These are phyloP conservation scores for Ctenopoma kingsleyae DNA, from an alignment of 2,797 vertebrate genomes.

Conservation along the genomic window DNA sequence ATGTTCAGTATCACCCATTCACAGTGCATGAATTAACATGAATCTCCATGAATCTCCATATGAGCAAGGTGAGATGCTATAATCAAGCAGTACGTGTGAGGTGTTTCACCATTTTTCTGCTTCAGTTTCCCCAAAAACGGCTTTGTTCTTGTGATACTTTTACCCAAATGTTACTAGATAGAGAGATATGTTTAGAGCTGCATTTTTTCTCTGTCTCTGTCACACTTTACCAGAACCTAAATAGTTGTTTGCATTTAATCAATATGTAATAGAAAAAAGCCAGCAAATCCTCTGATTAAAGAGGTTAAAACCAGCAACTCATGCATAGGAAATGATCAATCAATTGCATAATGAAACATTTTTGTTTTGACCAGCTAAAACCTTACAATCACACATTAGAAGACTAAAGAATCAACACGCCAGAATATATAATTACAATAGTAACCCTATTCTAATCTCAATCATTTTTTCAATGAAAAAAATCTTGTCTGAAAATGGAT, in stretches of 20 bases:
- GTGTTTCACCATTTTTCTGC: conserved; percentile 37
- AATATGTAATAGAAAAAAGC: not conserved
- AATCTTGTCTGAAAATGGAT: conserved; percentile 36
- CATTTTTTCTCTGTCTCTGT: too few relatives aligned
- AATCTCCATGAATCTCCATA: conserved; percentile 59
- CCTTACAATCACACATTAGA: not conserved
- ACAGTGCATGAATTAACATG: conserved; percentile 61
- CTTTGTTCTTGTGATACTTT: conserved; percentile 30
- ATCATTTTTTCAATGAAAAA: conserved; percentile 30
- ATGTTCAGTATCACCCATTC: conserved; percentile 46
- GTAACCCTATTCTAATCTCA: not conserved
- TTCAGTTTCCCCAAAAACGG: conserved; percentile 8
- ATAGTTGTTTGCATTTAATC: not conserved
- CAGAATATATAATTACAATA: not conserved
- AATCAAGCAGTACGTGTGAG: conserved; percentile 53
- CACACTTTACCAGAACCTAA: not conserved
- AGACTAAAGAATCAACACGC: not conserved
- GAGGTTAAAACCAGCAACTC: not conserved
- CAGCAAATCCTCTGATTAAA: not conserved
- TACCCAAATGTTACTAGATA: conserved; percentile 5
- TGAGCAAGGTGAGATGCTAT: conserved; percentile 63
- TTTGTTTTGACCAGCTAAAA: not conserved
- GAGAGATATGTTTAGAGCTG: not conserved
- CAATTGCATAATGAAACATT: not conserved
- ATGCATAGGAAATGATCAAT: not conserved